Conservation (phyloP, 2,797 vertebrate species). For the Melopsittacus undulatus region DNA sequence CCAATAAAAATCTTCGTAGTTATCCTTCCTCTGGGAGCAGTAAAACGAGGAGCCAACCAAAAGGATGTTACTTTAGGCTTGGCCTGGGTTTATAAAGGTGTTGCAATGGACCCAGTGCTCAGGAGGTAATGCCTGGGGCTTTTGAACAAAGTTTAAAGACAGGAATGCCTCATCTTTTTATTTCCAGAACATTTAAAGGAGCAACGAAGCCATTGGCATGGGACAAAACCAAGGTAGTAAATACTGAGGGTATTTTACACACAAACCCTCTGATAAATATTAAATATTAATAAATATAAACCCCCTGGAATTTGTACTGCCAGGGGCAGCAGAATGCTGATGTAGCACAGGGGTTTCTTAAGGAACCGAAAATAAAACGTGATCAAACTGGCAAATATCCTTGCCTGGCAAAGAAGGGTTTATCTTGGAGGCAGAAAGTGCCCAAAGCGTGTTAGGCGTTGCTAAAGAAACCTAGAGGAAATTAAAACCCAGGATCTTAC, state of each 20-base stretch:
- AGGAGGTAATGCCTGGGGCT: too few species aligned
- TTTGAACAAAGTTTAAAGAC: accelerated
- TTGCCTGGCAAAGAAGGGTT: neutral
- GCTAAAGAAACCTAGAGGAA: neutral
- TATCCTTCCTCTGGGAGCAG: neutral
- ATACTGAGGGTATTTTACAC: neutral
- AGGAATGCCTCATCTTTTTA: accelerated
- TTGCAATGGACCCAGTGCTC: neutral
- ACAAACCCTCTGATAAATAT: neutral
- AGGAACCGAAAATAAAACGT: neutral
- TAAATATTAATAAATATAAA: neutral
- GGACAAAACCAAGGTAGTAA: neutral
- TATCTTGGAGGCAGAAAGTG: neutral
- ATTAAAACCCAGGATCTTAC: neutral
- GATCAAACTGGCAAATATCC: neutral
- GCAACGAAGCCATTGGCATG: neutral
- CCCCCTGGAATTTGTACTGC: neutral
- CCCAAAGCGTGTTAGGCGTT: neutral
- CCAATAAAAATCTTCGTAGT: neutral
- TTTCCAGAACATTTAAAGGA: neutral
- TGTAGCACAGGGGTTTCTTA: neutral
- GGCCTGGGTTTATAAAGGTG: neutral
- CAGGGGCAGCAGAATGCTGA: neutral
- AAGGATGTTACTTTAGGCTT: neutral
- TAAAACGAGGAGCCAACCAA: neutral